Conservation (phyloP, 2,888 invertebrate genomes). For the Troides oblongomaculatus region DNA sequence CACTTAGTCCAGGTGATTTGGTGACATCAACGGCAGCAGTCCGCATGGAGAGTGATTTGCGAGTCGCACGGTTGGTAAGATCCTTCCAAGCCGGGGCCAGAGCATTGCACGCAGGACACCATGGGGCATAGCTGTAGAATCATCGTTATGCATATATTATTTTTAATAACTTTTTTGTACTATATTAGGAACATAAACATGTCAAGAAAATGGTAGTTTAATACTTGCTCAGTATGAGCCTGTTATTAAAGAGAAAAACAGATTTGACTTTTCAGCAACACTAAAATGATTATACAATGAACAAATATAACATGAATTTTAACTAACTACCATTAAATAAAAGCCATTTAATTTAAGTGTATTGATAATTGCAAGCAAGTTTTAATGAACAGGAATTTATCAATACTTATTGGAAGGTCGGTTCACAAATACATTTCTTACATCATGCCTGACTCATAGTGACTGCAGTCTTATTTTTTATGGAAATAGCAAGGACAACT, state of each 20-base stretch:
- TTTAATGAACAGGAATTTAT: background rate
- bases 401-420: background rate
- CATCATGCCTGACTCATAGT: background rate
- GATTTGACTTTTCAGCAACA: no score
- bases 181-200: no score
- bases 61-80: constrained; percentile 82
- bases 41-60: constrained; percentile 82
- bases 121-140: constrained; percentile 93
- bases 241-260: no score
- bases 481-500: background rate
- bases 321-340: no score
- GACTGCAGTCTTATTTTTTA: background rate
- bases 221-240: no score
- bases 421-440: background rate
- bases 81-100: constrained; percentile 93
- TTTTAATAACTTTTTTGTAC: no score
- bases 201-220: no score
- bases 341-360: no score
- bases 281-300: no score
- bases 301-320: no score
- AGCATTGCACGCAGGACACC: constrained; percentile 98
- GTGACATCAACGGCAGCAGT: constrained; percentile 98
- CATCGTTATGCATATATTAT: no score
- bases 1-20: constrained; percentile 95
- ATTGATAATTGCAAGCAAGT: background rate